Evolutionary conservation across 2,888 invertebrate species (phyloP), one percentile per base, ranked within the genome.

Genomic region (Prostheceraeus crozeri): DNA sequence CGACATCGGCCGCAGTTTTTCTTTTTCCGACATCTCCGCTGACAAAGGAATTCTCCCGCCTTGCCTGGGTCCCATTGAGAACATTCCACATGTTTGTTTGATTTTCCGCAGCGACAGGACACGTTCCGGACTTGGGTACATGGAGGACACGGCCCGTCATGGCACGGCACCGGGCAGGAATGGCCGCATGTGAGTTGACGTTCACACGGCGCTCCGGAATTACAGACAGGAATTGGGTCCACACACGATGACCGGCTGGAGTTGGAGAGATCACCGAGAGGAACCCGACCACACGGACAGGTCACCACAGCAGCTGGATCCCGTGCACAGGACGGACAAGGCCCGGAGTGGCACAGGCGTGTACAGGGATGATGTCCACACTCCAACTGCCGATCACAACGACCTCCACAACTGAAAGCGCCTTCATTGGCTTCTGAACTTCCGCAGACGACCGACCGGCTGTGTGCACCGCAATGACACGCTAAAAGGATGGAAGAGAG

Each of bases 1-100:
- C 87, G 88, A 78, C 77, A 72, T 89, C 89, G 71, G 84, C 68
- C 11, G 70, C 73, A 68, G 77, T 78, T 14, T 63, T 66, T 35
- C 75, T 68, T 14, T 59, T 60, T 55, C 73, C 72, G 60, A 55
- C 57, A 59, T 66, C 68, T 84, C 85, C 78, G 86, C 85, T 72
- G 84, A 84, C 0, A 87, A 88, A 72, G 91, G 91, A 35, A 88
- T 84, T 69, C 91, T 91, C 59, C 51, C 82, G 82, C 0, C 87
- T 82, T 1, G 83, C 78, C 0, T 87, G 87, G 35, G 82, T 83
- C 51, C 84, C 81, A 6, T 77, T 27, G 11, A 11, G 25, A 67
- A 67, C 6, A 68, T 66, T 57, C 70, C 69, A 16, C 68, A 65
- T 40, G 78, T 72, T 1, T 82, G 81, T 71, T 88, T 88, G 0